Evolutionary conservation across 2,113 vertebrate genomes (phyloP), one percentile per base, ranked within the genome.

Genomic region (Hiodon tergisus): DNA sequence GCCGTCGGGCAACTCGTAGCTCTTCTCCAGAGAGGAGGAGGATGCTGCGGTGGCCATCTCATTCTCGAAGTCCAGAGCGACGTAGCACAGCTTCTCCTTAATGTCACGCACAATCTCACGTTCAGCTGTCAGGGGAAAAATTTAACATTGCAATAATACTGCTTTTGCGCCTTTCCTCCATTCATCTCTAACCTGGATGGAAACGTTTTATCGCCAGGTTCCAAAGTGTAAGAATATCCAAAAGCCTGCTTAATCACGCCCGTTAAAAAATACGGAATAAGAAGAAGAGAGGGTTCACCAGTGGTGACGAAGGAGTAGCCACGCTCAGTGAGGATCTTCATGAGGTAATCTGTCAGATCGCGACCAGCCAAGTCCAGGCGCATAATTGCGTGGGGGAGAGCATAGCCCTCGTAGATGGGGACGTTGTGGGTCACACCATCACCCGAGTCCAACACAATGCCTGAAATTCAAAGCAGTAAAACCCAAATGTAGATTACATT

Each of bases 31-130:
- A 72, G 96, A 98, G 71, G 95, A 97, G 2, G 96, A 98, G 73
- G 96, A 97, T 16, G 96, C 95, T 74, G 95, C 95, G 3, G 95
- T 98, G 77, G 95, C 96, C 96, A 97, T 98, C 86, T 98, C 95
- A 75, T 98, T 98, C 88, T 97, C 94, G 83, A 98, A 98, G 91
- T 98, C 95, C 89, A 97, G 83, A 46, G 95, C 95, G 3, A 98
- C 94, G 6, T 98, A 97, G 82, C 95, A 97, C 82, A 98, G 78
- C 72, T 98, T 98, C 85, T 98, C 95, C 82, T 98, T 98, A 85
- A 98, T 98, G 81, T 98, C 95, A 72, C 94, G 94, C 71, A 97
- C 95, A 80, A 98, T 98, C 87, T 98, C 95, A 76, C 94, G 93
- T 87, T 98, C 96, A 83, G 95, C 96, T 98, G 86, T 47, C 59